Conservation (phyloP, 1,140 invertebrate genomes). For the Drosophila prosaltans region DNA sequence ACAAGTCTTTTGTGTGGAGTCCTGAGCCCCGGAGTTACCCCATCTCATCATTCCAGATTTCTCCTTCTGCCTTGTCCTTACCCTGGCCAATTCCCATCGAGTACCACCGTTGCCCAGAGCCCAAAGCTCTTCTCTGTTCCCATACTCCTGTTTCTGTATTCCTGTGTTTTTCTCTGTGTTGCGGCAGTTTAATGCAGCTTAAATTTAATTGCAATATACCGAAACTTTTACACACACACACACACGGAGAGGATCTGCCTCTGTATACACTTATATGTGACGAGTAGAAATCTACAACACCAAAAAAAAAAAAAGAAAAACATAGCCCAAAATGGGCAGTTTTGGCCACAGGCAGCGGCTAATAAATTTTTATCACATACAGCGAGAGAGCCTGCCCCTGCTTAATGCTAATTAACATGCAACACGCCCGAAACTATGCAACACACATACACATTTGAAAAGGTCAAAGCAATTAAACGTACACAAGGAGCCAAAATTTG, state of each 20-base stretch:
- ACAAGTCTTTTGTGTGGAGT: slow-evolving; percentile 55
- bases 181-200: slow-evolving; percentile 69
- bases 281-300: slow-evolving; percentile 21
- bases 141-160: neutral
- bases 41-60: neutral
- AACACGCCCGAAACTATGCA: slow-evolving; percentile 66
- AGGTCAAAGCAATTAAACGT: slow-evolving; percentile 77
- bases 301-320: neutral
- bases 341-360: slow-evolving; percentile 19
- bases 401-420: slow-evolving; percentile 80
- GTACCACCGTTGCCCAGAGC: slow-evolving; percentile 30
- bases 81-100: slow-evolving; percentile 2
- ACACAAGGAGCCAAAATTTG: slow-evolving; percentile 42
- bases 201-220: slow-evolving; percentile 75
- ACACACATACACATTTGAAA: slow-evolving; percentile 41
- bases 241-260: neutral
- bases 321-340: slow-evolving; percentile 13
- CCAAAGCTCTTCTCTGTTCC: slow-evolving; percentile 1
- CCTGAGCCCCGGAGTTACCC: slow-evolving; percentile 26
- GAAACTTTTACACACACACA: slow-evolving; percentile 52
- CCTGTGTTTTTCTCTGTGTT: slow-evolving; percentile 18
- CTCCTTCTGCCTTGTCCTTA: neutral
- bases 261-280: slow-evolving; percentile 22
- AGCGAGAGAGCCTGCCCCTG: slow-evolving; percentile 32
- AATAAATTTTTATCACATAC: slow-evolving; percentile 76